These are phyloP conservation scores for Podiceps cristatus DNA, from an alignment of 2,113 vertebrate species.

Conservation along the genomic window DNA sequence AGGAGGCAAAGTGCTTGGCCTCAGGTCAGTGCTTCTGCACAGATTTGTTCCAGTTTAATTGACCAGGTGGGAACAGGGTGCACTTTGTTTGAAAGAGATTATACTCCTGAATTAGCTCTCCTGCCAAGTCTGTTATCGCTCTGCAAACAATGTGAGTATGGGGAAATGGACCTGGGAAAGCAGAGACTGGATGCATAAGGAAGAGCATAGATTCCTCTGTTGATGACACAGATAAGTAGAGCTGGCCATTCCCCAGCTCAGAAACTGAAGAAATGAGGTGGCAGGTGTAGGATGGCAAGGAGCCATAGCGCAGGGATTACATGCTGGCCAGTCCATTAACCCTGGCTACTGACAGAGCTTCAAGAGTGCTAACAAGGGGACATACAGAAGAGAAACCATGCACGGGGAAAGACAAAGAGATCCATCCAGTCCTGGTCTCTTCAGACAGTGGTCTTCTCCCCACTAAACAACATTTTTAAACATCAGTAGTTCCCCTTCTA, in stretches of 20 bases:
- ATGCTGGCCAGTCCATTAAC: neutral
- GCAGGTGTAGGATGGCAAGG: neutral
- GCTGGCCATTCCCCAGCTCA: neutral
- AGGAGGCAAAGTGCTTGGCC: constrained; percentile 33
- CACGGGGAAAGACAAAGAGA: neutral
- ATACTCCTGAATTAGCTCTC: constrained; percentile 58
- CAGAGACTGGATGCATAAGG: constrained; percentile 25
- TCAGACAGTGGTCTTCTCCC: neutral
- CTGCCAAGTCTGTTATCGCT: constrained; percentile 61
- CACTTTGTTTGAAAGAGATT: constrained; percentile 56
- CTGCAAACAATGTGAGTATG: constrained; percentile 63
- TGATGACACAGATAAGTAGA: constrained; percentile 58
- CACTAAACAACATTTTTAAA: neutral
- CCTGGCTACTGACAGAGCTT: neutral
- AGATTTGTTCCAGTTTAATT: constrained; percentile 66
- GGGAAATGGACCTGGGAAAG: constrained; percentile 63
- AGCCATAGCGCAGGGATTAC: neutral
- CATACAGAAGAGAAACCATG: neutral
- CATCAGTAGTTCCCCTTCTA: neutral
- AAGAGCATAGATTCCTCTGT: constrained; percentile 20
- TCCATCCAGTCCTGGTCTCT: neutral
- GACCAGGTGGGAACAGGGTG: constrained; percentile 60
- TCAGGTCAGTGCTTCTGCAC: constrained; percentile 55
- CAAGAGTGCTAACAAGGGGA: neutral
- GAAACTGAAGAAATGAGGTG: neutral